These are phyloP conservation scores for Cryptoprocta ferox DNA, from an alignment of 2,797 vertebrate genomes.

Conservation along the genomic window DNA sequence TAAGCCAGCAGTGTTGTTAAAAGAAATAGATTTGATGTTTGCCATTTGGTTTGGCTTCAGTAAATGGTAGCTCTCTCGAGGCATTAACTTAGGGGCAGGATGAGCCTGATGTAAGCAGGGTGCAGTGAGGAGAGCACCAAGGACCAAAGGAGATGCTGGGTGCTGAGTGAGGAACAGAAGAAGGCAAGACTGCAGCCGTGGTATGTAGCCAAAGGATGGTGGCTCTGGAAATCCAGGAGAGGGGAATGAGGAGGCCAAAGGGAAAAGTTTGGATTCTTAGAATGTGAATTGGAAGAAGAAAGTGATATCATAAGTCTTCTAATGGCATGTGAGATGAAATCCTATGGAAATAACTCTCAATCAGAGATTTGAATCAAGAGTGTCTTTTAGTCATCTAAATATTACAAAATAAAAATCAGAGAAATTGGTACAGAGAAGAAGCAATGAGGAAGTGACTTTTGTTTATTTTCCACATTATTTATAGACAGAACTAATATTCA, in stretches of 20 bases:
- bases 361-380: background rate
- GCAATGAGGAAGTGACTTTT: background rate
- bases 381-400: background rate
- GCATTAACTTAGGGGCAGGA: background rate
- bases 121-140: background rate
- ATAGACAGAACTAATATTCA: background rate
- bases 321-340: background rate
- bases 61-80: background rate
- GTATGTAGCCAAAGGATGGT: rapidly evolving
- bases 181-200: too few relatives aligned
- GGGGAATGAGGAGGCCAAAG: background rate
- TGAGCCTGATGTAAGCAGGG: background rate
- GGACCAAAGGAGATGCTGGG: background rate
- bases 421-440: background rate
- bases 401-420: background rate
- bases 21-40: background rate
- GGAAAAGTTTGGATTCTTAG: background rate
- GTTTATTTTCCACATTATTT: constrained; percentile 37
- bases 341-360: background rate
- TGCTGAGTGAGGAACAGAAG: background rate
- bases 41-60: background rate
- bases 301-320: background rate
- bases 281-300: background rate
- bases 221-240: background rate
- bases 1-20: background rate